Evolutionary conservation across 2,797 vertebrate genomes (phyloP), one percentile per base, ranked within the genome.

Genomic region (Enteromius anoplus): DNA sequence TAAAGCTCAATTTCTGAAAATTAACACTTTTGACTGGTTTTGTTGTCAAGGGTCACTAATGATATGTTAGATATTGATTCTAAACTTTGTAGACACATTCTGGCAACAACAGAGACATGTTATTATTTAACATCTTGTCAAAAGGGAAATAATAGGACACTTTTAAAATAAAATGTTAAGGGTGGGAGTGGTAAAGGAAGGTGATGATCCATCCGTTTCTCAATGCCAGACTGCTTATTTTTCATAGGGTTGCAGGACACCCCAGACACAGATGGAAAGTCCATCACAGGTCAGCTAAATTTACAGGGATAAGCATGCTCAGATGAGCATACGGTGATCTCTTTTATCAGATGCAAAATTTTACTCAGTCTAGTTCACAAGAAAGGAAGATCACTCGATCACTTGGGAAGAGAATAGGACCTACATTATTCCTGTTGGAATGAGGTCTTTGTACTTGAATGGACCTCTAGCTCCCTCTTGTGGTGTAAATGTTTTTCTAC

Each of bases 391-490:
- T 32, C 14, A 8, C 29, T 62, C 14, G 12, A n/a, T 55, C 10
- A 11, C n/a, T 29, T 34, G 49, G 9, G 40, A 70, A 4, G 17
- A 55, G 49, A n/a, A 6, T 3, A 47, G 11, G 21, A 58, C 17
- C 12, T 45, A 55, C 6, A 23, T 76, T 19, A 76, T 51, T 47
- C n/a, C 4, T 45, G 68, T 32, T 72, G 62, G 8, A 65, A 65
- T 34, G 32, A 65, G 29, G 49, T 53, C 32, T 75, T 75, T 32
- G 0, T 40, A 58, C 14, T 6, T 40, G 12, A 23, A 76, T 26
- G n/a, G 2, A 5, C 37, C 51, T 76, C 34, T 76, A 42, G 1
- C 73, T 60, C 37, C 73, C 73, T 76, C 53, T 60, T 42, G 73
- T 60, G 73, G 53, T 75, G 53, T 42, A 60, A 60, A 60, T 55